Percentiles rank a stretch among this genome's conserved stretches.
These are phyloP conservation scores for Picathartes gymnocephalus DNA, from an alignment of 2,113 vertebrate genomes.

Conservation along the genomic window DNA sequence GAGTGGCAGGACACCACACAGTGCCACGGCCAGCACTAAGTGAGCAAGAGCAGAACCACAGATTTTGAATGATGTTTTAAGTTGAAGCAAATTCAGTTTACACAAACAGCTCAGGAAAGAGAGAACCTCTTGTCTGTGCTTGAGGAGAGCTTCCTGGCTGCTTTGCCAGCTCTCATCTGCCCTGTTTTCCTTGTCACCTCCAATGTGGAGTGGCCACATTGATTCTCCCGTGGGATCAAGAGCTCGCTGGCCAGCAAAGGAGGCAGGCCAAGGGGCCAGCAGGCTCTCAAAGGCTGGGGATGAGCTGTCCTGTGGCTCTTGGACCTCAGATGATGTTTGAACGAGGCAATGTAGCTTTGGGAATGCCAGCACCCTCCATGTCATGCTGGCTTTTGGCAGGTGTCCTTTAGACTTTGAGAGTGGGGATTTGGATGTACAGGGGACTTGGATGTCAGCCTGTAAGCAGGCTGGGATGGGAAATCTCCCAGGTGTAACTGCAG, in stretches of 20 bases:
- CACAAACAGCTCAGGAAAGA: background rate
- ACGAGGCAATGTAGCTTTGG: fast-evolving
- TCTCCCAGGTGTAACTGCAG: background rate
- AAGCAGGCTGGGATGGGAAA: background rate
- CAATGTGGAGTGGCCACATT: background rate
- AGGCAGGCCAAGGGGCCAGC: background rate
- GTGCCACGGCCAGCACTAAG: background rate
- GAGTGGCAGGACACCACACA: background rate
- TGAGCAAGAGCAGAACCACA: background rate
- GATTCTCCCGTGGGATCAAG: background rate
- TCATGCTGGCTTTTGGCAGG: background rate
- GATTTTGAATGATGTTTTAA: background rate
- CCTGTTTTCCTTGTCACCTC: background rate
- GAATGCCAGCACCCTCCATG: background rate
- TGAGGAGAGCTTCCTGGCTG: background rate
- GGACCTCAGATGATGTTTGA: background rate
- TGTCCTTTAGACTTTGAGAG: background rate
- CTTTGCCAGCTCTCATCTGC: background rate
- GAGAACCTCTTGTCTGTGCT: background rate
- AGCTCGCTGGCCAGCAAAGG: background rate
- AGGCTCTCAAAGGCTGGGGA: background rate
- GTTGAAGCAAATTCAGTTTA: background rate
- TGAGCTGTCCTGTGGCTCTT: background rate
- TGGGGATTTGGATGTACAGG: background rate
- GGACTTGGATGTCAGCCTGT: too few relatives aligned